Percentiles rank a stretch among this genome's conserved stretches.
phyloP scores from a whole-genome alignment of 2,888 invertebrate species.

The Schrankia costaestrigalis region DNA sequence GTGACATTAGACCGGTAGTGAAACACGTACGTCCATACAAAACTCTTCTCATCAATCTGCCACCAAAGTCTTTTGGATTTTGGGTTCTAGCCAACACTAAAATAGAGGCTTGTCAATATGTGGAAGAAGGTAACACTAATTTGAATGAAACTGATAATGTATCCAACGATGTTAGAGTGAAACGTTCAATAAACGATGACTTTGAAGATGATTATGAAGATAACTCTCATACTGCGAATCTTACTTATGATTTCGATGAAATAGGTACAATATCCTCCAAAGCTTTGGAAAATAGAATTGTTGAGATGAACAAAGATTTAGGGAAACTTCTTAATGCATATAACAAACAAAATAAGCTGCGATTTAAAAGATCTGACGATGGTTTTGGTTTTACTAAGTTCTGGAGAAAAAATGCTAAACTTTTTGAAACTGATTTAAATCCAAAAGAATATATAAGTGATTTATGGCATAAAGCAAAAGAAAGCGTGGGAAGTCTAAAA shows the following conservation, averaged over 20 bases:
- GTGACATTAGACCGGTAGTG: constrained; percentile 79
- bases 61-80: constrained; percentile 86
- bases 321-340: constrained; percentile 37
- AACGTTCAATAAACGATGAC: constrained; percentile 42
- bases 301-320: constrained; percentile 47
- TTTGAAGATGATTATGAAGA: constrained; percentile 36
- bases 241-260: constrained; percentile 31
- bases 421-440: constrained; percentile 27
- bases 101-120: constrained; percentile 77
- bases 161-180: constrained; percentile 31
- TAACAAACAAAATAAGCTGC: constrained; percentile 28
- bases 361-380: constrained; percentile 41
- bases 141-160: constrained; percentile 28
- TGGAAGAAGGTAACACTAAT: constrained; percentile 29
- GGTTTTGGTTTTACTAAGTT: constrained; percentile 21
- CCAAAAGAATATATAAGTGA: constrained; percentile 33
- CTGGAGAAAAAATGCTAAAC: constrained; percentile 24
- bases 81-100: constrained; percentile 86
- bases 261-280: constrained; percentile 22
- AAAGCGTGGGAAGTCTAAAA: constrained; percentile 17
- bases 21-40: constrained; percentile 74
- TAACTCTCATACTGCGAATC: constrained; percentile 19
- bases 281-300: constrained; percentile 38
- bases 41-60: constrained; percentile 80
- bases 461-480: constrained; percentile 31